Percentiles rank a stretch among this genome's conserved stretches.
These are phyloP conservation scores for Baryphthengus martii DNA, from an alignment of 2,113 vertebrate genomes.

Conservation along the genomic window DNA sequence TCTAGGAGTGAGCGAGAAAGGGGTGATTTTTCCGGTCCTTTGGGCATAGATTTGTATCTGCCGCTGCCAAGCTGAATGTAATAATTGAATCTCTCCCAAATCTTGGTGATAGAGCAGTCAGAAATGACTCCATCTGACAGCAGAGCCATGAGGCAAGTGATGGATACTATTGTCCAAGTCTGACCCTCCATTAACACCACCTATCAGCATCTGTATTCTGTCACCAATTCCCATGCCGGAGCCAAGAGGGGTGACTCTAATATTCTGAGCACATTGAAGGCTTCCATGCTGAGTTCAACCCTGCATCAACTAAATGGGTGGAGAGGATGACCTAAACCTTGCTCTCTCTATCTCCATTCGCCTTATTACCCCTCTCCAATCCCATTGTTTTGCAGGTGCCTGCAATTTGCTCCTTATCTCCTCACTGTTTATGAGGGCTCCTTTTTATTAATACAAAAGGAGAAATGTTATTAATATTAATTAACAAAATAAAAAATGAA, in stretches of 20 bases:
- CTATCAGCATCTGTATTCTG: slow-evolving; percentile 91
- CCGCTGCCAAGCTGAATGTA: slow-evolving; percentile 78
- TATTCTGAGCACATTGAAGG: slow-evolving; percentile 79
- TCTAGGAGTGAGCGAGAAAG: background rate
- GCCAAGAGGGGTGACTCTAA: slow-evolving; percentile 82
- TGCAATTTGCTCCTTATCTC: slow-evolving; percentile 85
- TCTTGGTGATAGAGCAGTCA: slow-evolving; percentile 82
- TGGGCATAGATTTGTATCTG: slow-evolving; percentile 58
- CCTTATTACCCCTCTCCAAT: slow-evolving; percentile 75
- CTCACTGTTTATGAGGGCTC: slow-evolving; percentile 75
- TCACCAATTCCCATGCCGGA: slow-evolving; percentile 79
- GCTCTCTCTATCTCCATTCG: slow-evolving; percentile 63
- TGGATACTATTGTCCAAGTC: slow-evolving; percentile 88
- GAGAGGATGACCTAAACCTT: slow-evolving; percentile 71
- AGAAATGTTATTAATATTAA: slow-evolving; percentile 83
- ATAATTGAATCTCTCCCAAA: slow-evolving; percentile 86
- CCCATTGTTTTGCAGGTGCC: slow-evolving; percentile 84
- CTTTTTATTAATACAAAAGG: slow-evolving; percentile 76
- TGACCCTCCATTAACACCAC: slow-evolving; percentile 94
- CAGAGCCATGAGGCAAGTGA: slow-evolving; percentile 86
- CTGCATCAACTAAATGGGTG: slow-evolving; percentile 74
- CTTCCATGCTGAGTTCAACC: slow-evolving; percentile 71
- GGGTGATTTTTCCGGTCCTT: background rate
- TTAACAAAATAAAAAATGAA: slow-evolving; percentile 78
- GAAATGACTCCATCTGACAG: slow-evolving; percentile 82